Conservation (phyloP, 2,888 invertebrate genomes). For the Biston betularia region DNA sequence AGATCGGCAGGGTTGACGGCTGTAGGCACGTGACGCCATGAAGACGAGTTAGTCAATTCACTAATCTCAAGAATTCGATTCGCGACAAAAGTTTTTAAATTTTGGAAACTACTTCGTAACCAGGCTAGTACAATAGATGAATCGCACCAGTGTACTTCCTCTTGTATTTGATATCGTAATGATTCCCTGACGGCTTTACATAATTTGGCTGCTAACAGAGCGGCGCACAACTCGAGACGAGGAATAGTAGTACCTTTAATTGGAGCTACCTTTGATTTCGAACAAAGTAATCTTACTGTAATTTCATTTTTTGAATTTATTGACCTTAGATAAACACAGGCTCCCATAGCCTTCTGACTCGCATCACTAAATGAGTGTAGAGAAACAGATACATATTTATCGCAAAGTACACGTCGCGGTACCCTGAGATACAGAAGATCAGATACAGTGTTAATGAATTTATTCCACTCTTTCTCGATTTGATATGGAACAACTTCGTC, state of each 20-base stretch:
- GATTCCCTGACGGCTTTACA: no score
- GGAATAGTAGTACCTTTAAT: conserved; percentile 1
- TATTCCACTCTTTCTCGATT: background rate
- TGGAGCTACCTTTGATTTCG: conserved; percentile 1
- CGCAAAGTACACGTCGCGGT: background rate
- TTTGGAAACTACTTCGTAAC: no score
- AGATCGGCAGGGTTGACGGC: no score
- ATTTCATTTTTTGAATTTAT: background rate
- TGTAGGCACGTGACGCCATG: no score
- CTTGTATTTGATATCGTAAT: no score
- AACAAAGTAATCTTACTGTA: conserved; percentile 3
- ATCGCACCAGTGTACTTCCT: no score
- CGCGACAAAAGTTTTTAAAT: no score
- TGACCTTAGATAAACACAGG: background rate
- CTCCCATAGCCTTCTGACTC: background rate
- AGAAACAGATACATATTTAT: background rate
- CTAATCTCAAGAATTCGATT: no score
- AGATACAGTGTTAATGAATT: background rate
- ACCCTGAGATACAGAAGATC: background rate
- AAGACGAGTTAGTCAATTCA: no score
- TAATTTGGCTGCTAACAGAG: background rate
- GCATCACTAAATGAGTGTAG: background rate
- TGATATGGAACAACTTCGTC: background rate
- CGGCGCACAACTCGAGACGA: background rate
- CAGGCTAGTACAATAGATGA: no score